Evolutionary conservation across 1,140 invertebrate species (phyloP).

Genomic region (Gonatopus flavifemur): DNA sequence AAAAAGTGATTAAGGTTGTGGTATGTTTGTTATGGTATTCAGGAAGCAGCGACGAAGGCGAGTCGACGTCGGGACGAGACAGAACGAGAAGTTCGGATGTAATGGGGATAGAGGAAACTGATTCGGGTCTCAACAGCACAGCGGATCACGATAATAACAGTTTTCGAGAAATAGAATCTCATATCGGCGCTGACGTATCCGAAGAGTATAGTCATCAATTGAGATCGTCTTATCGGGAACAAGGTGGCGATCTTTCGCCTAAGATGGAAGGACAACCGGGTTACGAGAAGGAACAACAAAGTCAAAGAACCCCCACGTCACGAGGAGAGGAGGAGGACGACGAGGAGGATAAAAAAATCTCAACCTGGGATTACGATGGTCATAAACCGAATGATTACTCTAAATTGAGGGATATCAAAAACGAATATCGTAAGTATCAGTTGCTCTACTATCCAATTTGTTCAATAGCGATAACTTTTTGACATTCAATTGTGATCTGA

Average conservation of each 20-base stretch:
- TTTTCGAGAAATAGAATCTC: too few species aligned
- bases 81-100: constrained; percentile 12
- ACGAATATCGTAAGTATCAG: constrained; percentile 43
- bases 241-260: constrained; percentile 20
- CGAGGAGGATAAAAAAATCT: constrained; percentile 34
- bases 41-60: constrained; percentile 57
- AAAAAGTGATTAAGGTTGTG: too few species aligned
- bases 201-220: constrained; percentile 33
- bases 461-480: too few species aligned
- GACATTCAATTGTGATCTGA: too few species aligned
- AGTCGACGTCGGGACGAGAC: constrained; percentile 26
- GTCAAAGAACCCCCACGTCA: constrained; percentile 10
- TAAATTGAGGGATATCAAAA: constrained; percentile 17
- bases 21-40: constrained; percentile 9
- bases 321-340: too few species aligned
- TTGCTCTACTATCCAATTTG: too few species aligned
- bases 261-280: constrained; percentile 23
- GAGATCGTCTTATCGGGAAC: constrained; percentile 24
- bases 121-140: constrained; percentile 33
- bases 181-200: constrained; percentile 24
- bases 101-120: constrained; percentile 50
- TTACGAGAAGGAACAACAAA: constrained; percentile 25
- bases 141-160: constrained; percentile 10
- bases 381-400: constrained; percentile 29
- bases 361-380: constrained; percentile 39